These are phyloP conservation scores for Rhinopithecus roxellana DNA, from an alignment of 2,113 vertebrate species.

Conservation along the genomic window DNA sequence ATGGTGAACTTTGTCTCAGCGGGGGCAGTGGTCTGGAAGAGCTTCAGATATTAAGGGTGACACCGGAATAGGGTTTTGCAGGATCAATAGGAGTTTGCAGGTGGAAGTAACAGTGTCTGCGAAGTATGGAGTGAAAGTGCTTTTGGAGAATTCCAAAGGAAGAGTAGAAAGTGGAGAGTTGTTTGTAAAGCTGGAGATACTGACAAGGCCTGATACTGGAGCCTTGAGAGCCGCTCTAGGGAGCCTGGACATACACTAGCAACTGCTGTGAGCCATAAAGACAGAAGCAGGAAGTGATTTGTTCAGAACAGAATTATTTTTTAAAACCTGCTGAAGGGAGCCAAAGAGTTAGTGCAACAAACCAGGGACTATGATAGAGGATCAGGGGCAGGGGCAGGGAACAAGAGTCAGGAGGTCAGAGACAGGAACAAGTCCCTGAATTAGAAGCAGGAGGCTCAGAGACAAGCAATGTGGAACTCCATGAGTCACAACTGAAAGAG, in stretches of 20 bases:
- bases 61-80: background rate
- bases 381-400: accelerated
- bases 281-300: background rate
- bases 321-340: background rate
- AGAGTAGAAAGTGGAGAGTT: too few species aligned
- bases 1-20: background rate
- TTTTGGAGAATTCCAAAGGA: background rate
- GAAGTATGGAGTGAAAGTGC: accelerated
- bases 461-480: background rate
- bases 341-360: background rate
- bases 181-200: background rate
- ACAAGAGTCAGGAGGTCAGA: too few species aligned
- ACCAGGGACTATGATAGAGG: accelerated
- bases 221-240: background rate
- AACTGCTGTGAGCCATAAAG: background rate
- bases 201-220: background rate
- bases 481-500: background rate
- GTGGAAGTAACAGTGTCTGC: background rate
- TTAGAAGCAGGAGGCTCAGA: background rate
- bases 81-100: background rate
- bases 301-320: background rate
- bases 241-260: background rate
- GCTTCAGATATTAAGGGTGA: background rate
- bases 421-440: background rate
- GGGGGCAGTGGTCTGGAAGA: background rate